These are phyloP conservation scores for Panthera uncia DNA, from an alignment of 2,113 vertebrate genomes.

Conservation along the genomic window DNA sequence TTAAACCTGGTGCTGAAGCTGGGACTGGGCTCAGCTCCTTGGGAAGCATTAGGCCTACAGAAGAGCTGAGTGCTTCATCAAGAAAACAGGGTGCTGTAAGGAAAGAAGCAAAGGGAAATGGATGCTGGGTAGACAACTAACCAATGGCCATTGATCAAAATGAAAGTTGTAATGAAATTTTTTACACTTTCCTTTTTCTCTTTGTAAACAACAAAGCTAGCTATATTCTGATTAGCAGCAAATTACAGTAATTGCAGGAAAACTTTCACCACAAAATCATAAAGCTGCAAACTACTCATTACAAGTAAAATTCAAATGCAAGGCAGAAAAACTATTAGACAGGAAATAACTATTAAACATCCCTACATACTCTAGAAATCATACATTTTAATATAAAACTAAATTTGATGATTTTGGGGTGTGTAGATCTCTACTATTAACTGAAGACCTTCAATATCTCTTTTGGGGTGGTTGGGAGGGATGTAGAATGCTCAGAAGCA, in stretches of 20 bases:
- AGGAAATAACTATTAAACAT: background rate
- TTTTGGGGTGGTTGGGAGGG: background rate
- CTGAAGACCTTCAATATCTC: background rate
- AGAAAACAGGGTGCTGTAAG: fast-evolving
- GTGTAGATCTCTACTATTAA: background rate
- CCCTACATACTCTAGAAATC: background rate
- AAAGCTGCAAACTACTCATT: background rate
- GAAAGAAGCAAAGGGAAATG: background rate
- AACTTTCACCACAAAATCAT: background rate
- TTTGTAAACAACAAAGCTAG: background rate
- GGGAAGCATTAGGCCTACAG: background rate
- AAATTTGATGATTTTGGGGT: background rate
- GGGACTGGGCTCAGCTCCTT: background rate
- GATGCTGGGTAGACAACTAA: no score
- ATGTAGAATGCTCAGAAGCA: background rate
- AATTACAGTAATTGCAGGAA: background rate
- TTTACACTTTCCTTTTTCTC: background rate
- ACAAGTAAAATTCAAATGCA: background rate
- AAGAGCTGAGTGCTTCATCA: background rate
- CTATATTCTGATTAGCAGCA: background rate
- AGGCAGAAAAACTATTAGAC: constrained; percentile 23
- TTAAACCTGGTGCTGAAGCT: background rate
- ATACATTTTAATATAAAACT: background rate
- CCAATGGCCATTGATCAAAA: background rate
- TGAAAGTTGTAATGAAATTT: background rate